These are phyloP conservation scores for Chironomus striatipennis DNA, from an alignment of 1,140 invertebrate species.

Conservation along the genomic window DNA sequence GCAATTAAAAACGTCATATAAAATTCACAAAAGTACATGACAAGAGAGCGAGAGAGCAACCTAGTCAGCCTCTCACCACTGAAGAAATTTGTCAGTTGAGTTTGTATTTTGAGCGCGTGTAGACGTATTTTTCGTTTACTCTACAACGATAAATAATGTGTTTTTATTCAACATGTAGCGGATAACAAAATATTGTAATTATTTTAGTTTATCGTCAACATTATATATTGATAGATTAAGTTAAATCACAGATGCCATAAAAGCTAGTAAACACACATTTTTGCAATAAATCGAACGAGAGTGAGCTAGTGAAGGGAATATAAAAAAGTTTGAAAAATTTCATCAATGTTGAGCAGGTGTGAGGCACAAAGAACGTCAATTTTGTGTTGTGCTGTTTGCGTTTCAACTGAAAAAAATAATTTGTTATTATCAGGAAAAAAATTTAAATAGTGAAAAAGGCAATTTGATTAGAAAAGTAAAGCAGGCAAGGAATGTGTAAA, in stretches of 20 bases:
- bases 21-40: too few species aligned
- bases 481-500: neutral
- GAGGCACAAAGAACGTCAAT: neutral
- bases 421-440: neutral
- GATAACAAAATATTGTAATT: neutral
- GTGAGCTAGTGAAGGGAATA: neutral
- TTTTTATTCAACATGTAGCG: constrained; percentile 8
- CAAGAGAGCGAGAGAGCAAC: too few species aligned
- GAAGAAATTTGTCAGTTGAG: neutral
- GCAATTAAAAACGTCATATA: too few species aligned
- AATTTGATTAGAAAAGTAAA: neutral
- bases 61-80: neutral
- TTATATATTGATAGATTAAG: neutral
- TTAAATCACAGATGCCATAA: neutral
- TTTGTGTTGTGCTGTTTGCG: neutral
- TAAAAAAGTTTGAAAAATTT: neutral
- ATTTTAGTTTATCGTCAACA: neutral
- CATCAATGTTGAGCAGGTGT: neutral
- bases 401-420: neutral
- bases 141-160: neutral
- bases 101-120: neutral
- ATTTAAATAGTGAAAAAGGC: neutral
- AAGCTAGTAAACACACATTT: neutral
- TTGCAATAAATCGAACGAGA: too few species aligned
- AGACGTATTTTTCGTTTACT: neutral